phyloP scores from a whole-genome alignment of 1,140 invertebrate species.

The Tenebrio molitor region DNA sequence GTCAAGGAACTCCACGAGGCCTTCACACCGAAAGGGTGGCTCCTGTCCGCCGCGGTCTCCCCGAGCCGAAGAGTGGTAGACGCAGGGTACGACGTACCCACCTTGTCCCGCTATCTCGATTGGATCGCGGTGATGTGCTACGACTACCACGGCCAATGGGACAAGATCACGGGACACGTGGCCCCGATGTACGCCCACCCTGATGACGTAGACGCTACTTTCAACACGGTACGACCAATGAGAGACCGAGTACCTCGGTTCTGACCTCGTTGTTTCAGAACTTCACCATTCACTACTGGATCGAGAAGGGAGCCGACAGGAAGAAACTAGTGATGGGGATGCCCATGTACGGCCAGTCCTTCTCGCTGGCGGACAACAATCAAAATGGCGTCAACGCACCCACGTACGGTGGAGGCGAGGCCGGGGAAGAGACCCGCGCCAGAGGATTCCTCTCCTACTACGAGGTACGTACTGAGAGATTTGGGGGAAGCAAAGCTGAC shows the following conservation, averaged over 20 bases:
- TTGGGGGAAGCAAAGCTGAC: background rate
- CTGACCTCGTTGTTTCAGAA: slow-evolving; percentile 70
- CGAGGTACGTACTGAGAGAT: slow-evolving; percentile 72
- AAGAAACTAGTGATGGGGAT: slow-evolving; percentile 86
- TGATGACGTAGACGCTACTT: slow-evolving; percentile 79
- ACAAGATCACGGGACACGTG: slow-evolving; percentile 89
- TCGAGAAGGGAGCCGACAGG: slow-evolving; percentile 79
- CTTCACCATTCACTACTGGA: slow-evolving; percentile 86
- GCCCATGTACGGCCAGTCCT: slow-evolving; percentile 88
- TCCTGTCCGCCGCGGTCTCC: slow-evolving; percentile 73
- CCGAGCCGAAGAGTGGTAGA: slow-evolving; percentile 71
- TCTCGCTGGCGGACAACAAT: slow-evolving; percentile 75
- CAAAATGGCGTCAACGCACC: slow-evolving; percentile 76
- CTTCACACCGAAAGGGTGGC: slow-evolving; percentile 69
- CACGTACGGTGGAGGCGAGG: slow-evolving; percentile 80
- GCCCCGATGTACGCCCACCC: slow-evolving; percentile 84
- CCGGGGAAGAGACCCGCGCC: slow-evolving; percentile 84
- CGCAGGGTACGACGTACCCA: slow-evolving; percentile 80
- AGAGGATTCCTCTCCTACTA: slow-evolving; percentile 88
- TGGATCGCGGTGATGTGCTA: slow-evolving; percentile 94
- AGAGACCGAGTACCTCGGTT: too few species aligned
- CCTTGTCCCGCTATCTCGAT: slow-evolving; percentile 79
- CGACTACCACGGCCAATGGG: slow-evolving; percentile 93
- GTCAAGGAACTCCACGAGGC: slow-evolving; percentile 71
- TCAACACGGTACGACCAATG: slow-evolving; percentile 86